Evolutionary conservation across 2,888 invertebrate species (phyloP).

Genomic region (Phorcus lineatus): DNA sequence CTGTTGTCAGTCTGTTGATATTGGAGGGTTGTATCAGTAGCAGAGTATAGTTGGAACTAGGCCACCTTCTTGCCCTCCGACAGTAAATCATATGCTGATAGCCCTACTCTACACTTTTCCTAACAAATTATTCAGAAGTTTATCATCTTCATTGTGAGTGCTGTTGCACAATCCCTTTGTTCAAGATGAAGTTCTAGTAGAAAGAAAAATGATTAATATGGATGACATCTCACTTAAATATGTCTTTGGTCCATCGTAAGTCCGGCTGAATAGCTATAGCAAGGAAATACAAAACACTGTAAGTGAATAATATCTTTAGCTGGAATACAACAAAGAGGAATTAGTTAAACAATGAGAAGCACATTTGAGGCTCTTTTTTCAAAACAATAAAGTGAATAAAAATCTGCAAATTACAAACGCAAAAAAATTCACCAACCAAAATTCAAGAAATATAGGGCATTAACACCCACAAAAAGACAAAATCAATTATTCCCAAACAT

Average conservation of each 20-base stretch:
- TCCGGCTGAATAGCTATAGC: no score
- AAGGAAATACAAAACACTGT: no score
- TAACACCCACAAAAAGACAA: not conserved
- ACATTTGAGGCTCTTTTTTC: not conserved
- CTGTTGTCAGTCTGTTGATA: slow-evolving; percentile 39
- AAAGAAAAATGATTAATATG: no score
- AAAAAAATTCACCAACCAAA: not conserved
- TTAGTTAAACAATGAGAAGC: not conserved
- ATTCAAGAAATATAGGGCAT: not conserved
- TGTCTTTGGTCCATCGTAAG: no score
- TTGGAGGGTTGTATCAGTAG: slow-evolving; percentile 48
- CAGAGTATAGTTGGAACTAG: slow-evolving; percentile 6
- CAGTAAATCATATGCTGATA: no score
- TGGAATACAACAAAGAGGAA: not conserved
- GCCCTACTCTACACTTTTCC: no score
- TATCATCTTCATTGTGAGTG: no score
- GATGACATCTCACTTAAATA: no score
- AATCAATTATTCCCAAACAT: not conserved
- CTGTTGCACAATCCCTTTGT: no score
- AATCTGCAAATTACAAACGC: not conserved
- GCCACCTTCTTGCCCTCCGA: slow-evolving; percentile 47
- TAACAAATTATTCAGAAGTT: no score
- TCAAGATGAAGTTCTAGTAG: no score
- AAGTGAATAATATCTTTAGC: not conserved
- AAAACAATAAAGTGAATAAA: not conserved